Evolutionary conservation across 2,888 invertebrate species (phyloP), one percentile per base, ranked within the genome.

Genomic region (Leptinotarsa peninsularis): DNA sequence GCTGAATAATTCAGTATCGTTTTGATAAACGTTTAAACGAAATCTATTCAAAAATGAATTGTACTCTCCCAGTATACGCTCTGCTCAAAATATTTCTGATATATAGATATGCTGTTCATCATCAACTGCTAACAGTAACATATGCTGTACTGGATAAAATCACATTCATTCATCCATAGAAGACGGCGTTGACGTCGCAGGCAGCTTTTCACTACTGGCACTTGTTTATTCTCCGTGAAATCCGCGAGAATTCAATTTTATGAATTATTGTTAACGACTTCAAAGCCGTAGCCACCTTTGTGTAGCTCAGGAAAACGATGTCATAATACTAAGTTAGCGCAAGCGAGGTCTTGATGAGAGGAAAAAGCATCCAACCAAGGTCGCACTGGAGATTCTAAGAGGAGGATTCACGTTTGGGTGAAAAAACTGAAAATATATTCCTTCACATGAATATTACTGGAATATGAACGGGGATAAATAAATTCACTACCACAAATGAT

Each of bases 231-330:
- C 58, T 58, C 58, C 58, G 4, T 58, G 58, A 58, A 58, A 58
- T 23, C 14, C 58, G 58, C 58, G 49, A 23, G 33, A 71, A 71
- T 52, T 66, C 66, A 71, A 33, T 71, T 73, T 56, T 23, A 23
- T 60, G 33, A 49, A 73, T 60, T 49, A 52, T 18, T 63, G 13
- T 27, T 58, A 58, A 63, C 17, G 50, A 73, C 63, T 60, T 73
- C 68, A 73, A 73, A 69, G 63, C 68, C 60, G 49, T 60, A 27
- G 49, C 66, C n/a, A n/a, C n/a, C n/a, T 71, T 72, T 68, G 60
- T 68, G 67, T 27, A 60, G 15, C 50, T 50, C 23, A 67, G 18
- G 43, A 60, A 73, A 73, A 73, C 67, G 73, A 67, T 60, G 67
- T 73, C 49, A 60, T 60, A 58, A 43, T 58, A 49, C 49, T 58